These are phyloP conservation scores for Hecatera dysodea DNA, from an alignment of 2,888 invertebrate species.

Conservation along the genomic window DNA sequence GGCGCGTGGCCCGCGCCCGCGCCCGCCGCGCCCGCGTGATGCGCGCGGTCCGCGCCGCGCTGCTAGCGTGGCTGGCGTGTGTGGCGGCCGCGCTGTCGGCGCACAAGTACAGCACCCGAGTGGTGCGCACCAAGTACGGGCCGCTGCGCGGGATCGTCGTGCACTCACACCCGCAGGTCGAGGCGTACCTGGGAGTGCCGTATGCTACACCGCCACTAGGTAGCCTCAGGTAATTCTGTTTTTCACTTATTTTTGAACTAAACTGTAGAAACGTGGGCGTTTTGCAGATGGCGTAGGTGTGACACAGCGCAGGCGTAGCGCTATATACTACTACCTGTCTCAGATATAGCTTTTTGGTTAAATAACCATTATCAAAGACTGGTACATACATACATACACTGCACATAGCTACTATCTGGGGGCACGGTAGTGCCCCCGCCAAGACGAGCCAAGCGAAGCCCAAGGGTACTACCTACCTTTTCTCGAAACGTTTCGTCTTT, in stretches of 20 bases:
- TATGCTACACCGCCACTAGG: slow-evolving; percentile 98
- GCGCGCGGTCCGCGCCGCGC: slow-evolving; percentile 89
- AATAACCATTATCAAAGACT: too few relatives aligned
- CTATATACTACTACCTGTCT: not conserved
- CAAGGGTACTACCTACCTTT: too few relatives aligned
- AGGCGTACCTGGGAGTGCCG: slow-evolving; percentile 98
- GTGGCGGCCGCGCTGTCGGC: slow-evolving; percentile 90
- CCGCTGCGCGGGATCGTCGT: slow-evolving; percentile 96
- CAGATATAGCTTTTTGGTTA: too few relatives aligned
- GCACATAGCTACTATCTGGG: too few relatives aligned
- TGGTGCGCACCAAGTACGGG: slow-evolving; percentile 97
- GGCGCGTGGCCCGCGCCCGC: slow-evolving; percentile 79
- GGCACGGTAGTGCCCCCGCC: too few relatives aligned
- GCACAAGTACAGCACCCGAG: slow-evolving; percentile 95
- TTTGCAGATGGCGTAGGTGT: not conserved
- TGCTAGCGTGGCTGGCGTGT: slow-evolving; percentile 90
- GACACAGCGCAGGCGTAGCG: not conserved
- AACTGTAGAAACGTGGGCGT: not conserved
- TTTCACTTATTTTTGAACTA: not conserved
- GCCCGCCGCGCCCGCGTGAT: slow-evolving; percentile 85
- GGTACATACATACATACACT: too few relatives aligned
- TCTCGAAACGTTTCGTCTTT: too few relatives aligned
- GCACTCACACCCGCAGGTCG: slow-evolving; percentile 95
- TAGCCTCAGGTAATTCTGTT: slow-evolving; percentile 93
- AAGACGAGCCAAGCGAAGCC: too few relatives aligned